Evolutionary conservation across 2,888 invertebrate genomes (phyloP), one percentile per base, ranked within the genome.

Genomic region (Drosophila lutescens): DNA sequence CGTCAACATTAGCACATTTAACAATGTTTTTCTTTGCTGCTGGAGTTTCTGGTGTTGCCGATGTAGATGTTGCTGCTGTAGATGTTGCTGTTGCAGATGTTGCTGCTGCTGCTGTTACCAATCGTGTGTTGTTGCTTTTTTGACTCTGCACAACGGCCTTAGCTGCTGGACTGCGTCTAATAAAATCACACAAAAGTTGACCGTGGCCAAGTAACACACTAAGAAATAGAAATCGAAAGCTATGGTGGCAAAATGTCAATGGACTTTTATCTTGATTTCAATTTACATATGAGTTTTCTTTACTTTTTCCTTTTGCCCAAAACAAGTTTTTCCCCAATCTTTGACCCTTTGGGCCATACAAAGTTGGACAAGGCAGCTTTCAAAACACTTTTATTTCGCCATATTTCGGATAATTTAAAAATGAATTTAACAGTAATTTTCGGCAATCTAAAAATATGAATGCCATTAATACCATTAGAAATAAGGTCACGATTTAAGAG

Each of bases 181-280:
- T 60, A 61, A 63, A 78, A 40, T 68, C 59, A 71, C 5, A 75
- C 68, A 60, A 66, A 43, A 65, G 43, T 56, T 77, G 85, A 76
- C 85, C 88, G 66, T 85, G 85, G 87, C 86, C 85, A 80, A 86
- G 76, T 85, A 74, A 80, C 88, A 86, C 74, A 80, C 40, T 65
- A 66, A 65, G 63, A 54, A 68, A 44, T 50, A 53, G 20, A 67
- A 74, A 47, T 47, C 61, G 20, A 72, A 56, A 59, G 63, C 34
- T 41, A 7, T 34, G 9, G 40, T 17, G 10, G 36, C 26, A 34
- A 47, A 36, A 17, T 34, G 17, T 38, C 15, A 36, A 34, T 32
- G 50, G 10, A n/a, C 38, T n/a, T 49, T 63, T 36, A 63, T 44
- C 13, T 34, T 12, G 13, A 46, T 50, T n/a, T 15, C 30, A 32